These are phyloP conservation scores for Drepana arcuata DNA, from an alignment of 1,140 invertebrate species.

Conservation along the genomic window DNA sequence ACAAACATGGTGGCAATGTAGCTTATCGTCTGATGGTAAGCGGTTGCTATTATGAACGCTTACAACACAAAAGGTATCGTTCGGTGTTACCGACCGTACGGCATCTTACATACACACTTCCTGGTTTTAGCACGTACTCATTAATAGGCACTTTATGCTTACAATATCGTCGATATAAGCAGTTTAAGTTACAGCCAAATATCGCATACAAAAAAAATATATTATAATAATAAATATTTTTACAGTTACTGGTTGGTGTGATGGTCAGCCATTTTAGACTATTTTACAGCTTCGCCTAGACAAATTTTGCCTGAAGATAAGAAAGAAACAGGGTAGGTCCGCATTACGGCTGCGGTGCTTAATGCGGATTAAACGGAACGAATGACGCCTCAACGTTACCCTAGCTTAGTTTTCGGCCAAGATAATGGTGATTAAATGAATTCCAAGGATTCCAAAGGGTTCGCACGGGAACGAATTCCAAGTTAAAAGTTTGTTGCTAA, in stretches of 20 bases:
- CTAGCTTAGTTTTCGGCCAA: slow-evolving; percentile 40
- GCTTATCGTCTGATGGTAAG: too few species aligned
- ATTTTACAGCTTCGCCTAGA: slow-evolving; percentile 56
- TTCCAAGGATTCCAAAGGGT: too few species aligned
- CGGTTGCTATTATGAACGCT: too few species aligned
- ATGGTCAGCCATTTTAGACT: slow-evolving; percentile 23
- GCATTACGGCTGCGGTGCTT: slow-evolving; percentile 42
- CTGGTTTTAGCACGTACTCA: too few species aligned
- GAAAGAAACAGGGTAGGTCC: slow-evolving; percentile 52
- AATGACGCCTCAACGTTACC: slow-evolving; percentile 25
- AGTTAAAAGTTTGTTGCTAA: too few species aligned
- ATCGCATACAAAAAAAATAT: too few species aligned
- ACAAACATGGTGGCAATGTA: too few species aligned
- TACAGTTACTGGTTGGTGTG: slow-evolving; percentile 27
- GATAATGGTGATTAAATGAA: slow-evolving; percentile 56
- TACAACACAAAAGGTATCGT: too few species aligned
- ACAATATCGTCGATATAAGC: too few species aligned
- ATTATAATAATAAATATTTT: not conserved
- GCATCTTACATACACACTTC: not conserved
- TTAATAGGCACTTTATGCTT: too few species aligned
- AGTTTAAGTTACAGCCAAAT: too few species aligned
- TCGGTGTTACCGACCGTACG: not conserved
- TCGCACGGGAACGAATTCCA: slow-evolving; percentile 7
- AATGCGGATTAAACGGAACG: slow-evolving; percentile 45
- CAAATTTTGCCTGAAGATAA: slow-evolving; percentile 60